A percentile compares a stretch with the other conserved stretches of the same genome.
Conservation (phyloP, 2,888 invertebrate species). For the Enchytraeus crypticus region DNA sequence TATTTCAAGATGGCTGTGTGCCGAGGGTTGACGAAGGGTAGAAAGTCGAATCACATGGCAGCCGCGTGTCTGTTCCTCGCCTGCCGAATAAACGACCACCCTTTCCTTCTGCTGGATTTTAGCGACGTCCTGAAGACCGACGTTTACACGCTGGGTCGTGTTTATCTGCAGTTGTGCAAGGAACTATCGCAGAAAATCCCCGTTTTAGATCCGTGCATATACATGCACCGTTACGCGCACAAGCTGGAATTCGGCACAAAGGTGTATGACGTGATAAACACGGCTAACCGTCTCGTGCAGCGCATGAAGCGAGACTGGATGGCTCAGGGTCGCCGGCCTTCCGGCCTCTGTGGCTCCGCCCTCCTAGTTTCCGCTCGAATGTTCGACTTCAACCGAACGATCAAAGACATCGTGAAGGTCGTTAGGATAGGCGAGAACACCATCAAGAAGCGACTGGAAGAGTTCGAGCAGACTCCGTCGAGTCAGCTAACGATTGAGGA, state of each 20-base stretch:
- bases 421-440: conserved; percentile 93
- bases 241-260: conserved; percentile 83
- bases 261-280: conserved; percentile 87
- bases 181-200: conserved; percentile 59
- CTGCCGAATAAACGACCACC: conserved; percentile 78
- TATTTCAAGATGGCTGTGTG: conserved; percentile 51
- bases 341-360: conserved; percentile 97
- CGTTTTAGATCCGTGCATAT: conserved; percentile 67
- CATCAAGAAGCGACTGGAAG: conserved; percentile 74
- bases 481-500: conserved; percentile 88
- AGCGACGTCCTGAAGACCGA: conserved; percentile 94
- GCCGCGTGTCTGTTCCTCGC: conserved; percentile 97
- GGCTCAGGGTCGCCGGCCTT: conserved; percentile 87
- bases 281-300: conserved; percentile 72
- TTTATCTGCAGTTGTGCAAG: conserved; percentile 78
- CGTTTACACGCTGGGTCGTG: conserved; percentile 87
- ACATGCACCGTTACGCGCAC: conserved; percentile 86
- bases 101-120: conserved; percentile 76
- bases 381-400: conserved; percentile 79
- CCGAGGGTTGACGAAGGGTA: conserved; percentile 65
- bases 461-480: conserved; percentile 94
- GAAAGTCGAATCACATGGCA: conserved; percentile 79
- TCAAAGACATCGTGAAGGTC: conserved; percentile 79
- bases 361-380: conserved; percentile 84
- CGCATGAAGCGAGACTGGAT: conserved; percentile 97